Evolutionary conservation across 37 sponge, comb jelly and placozoan species (phyloP), one percentile per base, ranked within the genome.

Genomic region (Cladorhizidae sp.): DNA sequence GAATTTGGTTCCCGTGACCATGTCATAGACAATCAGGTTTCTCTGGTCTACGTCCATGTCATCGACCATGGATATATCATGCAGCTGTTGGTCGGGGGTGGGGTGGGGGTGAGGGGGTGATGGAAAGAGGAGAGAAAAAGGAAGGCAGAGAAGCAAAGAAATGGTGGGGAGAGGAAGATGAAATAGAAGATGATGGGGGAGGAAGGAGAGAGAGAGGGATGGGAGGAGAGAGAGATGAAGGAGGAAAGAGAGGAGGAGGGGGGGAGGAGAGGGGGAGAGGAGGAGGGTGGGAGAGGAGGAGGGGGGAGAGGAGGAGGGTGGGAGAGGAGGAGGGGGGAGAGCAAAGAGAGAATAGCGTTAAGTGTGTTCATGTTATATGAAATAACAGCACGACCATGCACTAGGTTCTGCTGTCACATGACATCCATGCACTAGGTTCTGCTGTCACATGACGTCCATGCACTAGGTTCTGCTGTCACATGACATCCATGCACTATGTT

Each of bases 21-120:
- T 89, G 57, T 83, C 73, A 54, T 89, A 89, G 22, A 83, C 72
- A 57, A 83, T 83, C 33, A 89, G 21, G 75, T 77, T 79, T 17
- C 31, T 62, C 42, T 73, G 72, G 5, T 49, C 56, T 17, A 1
- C 8, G 55, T 89, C 89, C 74, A 79, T 77, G 40, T 89, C 89
- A 1, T 70, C 79, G 6, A 79, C 35, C 54, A 83, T 83, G 59
- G 63, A 77, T 63, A 86, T 64, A 37, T 80, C 87, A 20, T 15
- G 37, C 49, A 91, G 64, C 87, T 86, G 86, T 8, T 38, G 55
- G 25, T 37, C 21, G 33, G 41, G 14, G 36, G 35, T 12, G 35
- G 26, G 7, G 28, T 21, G 6, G 28, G n/a, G 5, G 61, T 8
- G 28, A 12, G 61, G n/a, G 61, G 61, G 32, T 32, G 67, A 28